Evolutionary conservation across 2,797 vertebrate species (phyloP).

Genomic region (Malurus splendens): DNA sequence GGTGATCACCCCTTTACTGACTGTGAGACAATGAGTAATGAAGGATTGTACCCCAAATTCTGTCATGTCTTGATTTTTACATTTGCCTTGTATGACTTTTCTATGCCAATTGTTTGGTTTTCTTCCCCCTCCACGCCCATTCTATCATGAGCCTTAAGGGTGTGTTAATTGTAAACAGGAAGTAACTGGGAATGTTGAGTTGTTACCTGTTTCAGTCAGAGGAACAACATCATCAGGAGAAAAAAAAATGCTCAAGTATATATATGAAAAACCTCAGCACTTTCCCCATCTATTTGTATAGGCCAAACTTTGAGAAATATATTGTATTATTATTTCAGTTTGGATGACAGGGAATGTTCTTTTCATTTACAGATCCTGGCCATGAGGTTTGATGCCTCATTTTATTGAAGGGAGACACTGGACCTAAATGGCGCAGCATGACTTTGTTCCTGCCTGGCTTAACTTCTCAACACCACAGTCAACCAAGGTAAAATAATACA

Average conservation of each 20-base stretch:
- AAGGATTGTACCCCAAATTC: neutral
- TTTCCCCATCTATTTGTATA: neutral
- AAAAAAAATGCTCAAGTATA: neutral
- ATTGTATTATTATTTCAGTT: neutral
- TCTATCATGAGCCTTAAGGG: neutral
- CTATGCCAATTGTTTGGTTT: neutral
- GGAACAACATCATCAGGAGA: neutral
- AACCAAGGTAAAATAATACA: slow-evolving; percentile 84
- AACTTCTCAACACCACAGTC: slow-evolving; percentile 99
- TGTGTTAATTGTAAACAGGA: neutral
- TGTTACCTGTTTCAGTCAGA: neutral
- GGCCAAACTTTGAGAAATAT: neutral
- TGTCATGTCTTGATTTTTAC: neutral
- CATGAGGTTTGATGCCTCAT: slow-evolving; percentile 99
- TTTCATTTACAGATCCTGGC: slow-evolving; percentile 86
- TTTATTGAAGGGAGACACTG: slow-evolving; percentile 99
- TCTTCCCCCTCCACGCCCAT: neutral
- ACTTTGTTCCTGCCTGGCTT: slow-evolving; percentile 99
- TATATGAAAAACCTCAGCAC: neutral
- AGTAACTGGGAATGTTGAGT: neutral
- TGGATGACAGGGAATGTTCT: neutral
- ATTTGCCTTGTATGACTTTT: neutral
- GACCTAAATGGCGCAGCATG: slow-evolving; percentile 99
- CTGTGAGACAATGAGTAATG: neutral
- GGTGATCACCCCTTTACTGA: neutral